A percentile compares a stretch with the other conserved stretches of the same genome.
Conservation (phyloP, 2,797 vertebrate species). For the Chrysocyon brachyurus region DNA sequence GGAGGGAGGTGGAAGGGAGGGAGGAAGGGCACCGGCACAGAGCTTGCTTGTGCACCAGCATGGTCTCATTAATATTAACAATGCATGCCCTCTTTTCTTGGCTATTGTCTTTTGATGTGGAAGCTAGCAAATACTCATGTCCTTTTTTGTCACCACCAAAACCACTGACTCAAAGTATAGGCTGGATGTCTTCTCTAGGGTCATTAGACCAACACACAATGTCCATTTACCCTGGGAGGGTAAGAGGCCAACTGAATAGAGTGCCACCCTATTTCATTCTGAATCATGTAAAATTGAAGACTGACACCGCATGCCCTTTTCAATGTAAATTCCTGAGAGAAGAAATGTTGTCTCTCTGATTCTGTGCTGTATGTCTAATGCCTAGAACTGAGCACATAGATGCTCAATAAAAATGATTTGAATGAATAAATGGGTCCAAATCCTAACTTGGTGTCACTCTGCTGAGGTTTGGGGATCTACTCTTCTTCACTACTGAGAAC, state of each 20-base stretch:
- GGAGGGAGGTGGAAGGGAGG: neutral
- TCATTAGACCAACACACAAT: neutral
- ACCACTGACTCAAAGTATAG: neutral
- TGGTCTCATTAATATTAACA: neutral
- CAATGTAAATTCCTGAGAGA: neutral
- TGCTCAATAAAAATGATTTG: neutral
- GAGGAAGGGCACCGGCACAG: neutral
- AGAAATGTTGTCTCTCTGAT: neutral
- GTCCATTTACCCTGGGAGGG: neutral
- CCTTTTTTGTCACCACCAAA: neutral
- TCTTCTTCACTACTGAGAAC: neutral
- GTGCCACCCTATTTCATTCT: neutral
- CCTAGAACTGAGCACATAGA: neutral
- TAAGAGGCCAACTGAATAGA: neutral
- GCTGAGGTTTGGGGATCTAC: neutral
- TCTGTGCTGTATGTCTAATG: neutral
- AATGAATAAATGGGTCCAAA: neutral
- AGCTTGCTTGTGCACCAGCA: accelerated
- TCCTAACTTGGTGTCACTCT: neutral
- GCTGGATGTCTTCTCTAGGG: neutral
- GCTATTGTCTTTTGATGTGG: neutral
- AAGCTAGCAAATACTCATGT: neutral
- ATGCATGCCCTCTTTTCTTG: neutral
- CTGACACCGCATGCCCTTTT: neutral
- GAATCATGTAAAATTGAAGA: neutral